Evolutionary conservation across 2,888 invertebrate species (phyloP).

Genomic region (Acrocyrtus sp.): DNA sequence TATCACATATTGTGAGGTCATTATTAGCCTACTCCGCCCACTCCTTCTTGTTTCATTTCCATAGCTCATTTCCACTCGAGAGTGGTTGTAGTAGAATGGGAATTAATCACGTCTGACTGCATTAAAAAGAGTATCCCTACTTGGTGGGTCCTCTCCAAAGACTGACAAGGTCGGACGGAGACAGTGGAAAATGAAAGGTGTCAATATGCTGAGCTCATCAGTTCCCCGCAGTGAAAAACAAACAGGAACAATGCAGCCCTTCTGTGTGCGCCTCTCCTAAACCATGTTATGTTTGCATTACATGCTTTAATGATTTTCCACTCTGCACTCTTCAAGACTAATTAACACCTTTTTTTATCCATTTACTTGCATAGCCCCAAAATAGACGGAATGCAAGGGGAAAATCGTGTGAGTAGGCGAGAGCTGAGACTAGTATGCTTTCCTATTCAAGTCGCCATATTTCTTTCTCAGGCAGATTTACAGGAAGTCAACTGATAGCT

Average conservation of each 20-base stretch:
- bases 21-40: slow-evolving; percentile 39
- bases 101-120: not conserved
- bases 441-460: slow-evolving; percentile 26
- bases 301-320: slow-evolving; percentile 5
- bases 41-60: slow-evolving; percentile 29
- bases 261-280: slow-evolving; percentile 6
- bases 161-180: slow-evolving; percentile 10
- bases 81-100: not conserved
- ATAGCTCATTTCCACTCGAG: not conserved
- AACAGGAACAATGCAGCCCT: slow-evolving; percentile 22
- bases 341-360: slow-evolving; percentile 23
- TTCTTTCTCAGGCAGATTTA: slow-evolving; percentile 13
- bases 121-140: slow-evolving; percentile 13
- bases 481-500: too few relatives aligned
- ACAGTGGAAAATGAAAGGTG: slow-evolving; percentile 32
- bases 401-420: not conserved
- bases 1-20: slow-evolving; percentile 37
- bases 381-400: too few relatives aligned
- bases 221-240: slow-evolving; percentile 22
- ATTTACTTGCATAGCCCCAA: not conserved
- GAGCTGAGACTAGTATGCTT: too few relatives aligned
- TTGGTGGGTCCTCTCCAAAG: slow-evolving; percentile 19
- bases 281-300: slow-evolving; percentile 10
- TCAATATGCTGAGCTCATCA: slow-evolving; percentile 12
- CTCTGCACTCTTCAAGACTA: slow-evolving; percentile 3